phyloP scores from a whole-genome alignment of 2,797 vertebrate species.

The Oophaga sylvatica region DNA sequence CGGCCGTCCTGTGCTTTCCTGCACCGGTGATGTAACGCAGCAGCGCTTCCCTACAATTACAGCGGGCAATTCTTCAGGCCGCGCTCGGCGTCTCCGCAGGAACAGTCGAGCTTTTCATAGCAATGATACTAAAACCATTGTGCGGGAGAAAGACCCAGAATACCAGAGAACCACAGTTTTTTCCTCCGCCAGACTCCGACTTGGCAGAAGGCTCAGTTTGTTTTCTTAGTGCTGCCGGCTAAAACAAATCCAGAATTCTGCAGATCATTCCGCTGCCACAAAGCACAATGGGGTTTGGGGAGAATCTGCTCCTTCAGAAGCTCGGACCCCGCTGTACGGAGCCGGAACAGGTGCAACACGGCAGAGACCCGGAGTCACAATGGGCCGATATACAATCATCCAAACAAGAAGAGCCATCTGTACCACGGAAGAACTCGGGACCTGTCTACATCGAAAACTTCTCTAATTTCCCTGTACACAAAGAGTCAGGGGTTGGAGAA shows the following conservation, averaged over 20 bases:
- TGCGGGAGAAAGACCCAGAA: constrained; percentile 48
- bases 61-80: constrained; percentile 41
- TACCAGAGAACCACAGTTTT: constrained; percentile 48
- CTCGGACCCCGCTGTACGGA: background rate
- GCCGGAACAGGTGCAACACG: constrained; percentile 34
- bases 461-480: too few relatives aligned
- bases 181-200: constrained; percentile 16
- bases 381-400: background rate
- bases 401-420: background rate
- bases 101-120: constrained; percentile 57
- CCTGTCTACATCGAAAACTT: background rate
- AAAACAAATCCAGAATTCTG: constrained; percentile 46
- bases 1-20: constrained; percentile 15
- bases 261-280: constrained; percentile 47
- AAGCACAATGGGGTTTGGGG: constrained; percentile 47
- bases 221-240: constrained; percentile 46
- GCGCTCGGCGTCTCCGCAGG: constrained; percentile 39
- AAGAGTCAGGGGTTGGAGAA: too few relatives aligned
- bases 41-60: constrained; percentile 41
- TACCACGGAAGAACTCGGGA: background rate
- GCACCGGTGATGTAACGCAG: constrained; percentile 18
- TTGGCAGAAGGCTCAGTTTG: constrained; percentile 44
- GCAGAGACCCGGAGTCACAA: background rate
- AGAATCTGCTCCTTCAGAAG: background rate
- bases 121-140: constrained; percentile 59